Evolutionary conservation across 30 jellyfish, hydroid and myxozoan species (phyloP).

Genomic region (Hydractinia symbiolongicarpus): DNA sequence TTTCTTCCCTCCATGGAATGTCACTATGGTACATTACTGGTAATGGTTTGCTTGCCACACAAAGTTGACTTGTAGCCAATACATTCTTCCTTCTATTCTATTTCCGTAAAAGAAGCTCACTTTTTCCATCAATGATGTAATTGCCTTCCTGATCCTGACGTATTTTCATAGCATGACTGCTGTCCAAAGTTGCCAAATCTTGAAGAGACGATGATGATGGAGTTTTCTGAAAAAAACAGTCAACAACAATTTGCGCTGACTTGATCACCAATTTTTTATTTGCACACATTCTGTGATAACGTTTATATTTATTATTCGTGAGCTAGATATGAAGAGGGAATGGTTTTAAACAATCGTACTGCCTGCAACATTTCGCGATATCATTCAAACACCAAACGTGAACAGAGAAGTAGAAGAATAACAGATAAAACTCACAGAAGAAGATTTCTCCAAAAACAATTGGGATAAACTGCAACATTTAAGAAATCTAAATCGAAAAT

Average conservation of each 20-base stretch:
- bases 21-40: too few species aligned
- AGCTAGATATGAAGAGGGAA: too few species aligned
- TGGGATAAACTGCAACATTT: conserved; percentile 75
- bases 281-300: too few species aligned
- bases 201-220: background rate
- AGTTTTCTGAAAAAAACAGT: background rate
- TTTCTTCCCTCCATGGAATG: too few species aligned
- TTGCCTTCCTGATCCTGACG: background rate
- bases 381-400: too few species aligned
- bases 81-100: background rate
- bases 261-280: too few species aligned
- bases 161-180: background rate
- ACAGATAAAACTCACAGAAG: background rate
- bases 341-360: too few species aligned
- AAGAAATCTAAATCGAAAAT: conserved; percentile 37
- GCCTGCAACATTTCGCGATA: too few species aligned
- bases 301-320: too few species aligned
- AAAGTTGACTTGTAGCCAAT: too few species aligned
- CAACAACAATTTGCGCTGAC: background rate
- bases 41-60: too few species aligned
- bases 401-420: background rate
- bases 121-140: background rate
- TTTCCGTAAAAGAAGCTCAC: background rate
- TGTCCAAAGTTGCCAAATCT: conserved; percentile 16
- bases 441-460: conserved; percentile 37